Percentiles rank a stretch among this genome's conserved stretches.
Evolutionary conservation across 2,797 vertebrate genomes (phyloP).

Genomic region (Tolypeutes matacus): DNA sequence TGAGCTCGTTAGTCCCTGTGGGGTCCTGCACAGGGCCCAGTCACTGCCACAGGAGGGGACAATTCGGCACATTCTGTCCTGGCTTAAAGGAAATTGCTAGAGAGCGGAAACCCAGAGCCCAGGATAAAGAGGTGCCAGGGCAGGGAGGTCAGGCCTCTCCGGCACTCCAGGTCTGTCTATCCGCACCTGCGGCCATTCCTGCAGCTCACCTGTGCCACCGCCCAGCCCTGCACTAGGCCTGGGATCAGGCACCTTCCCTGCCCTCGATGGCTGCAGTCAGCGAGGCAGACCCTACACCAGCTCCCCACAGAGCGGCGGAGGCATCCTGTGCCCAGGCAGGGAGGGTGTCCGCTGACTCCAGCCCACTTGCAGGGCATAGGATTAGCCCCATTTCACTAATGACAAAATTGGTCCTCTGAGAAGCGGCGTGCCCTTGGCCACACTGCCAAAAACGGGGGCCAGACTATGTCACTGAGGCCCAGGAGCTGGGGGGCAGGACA

Average conservation of each 20-base stretch:
- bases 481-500: not conserved
- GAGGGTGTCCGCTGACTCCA: not conserved
- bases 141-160: not conserved
- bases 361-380: not conserved
- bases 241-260: rapidly evolving
- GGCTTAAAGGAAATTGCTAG: not conserved
- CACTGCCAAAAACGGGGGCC: not conserved
- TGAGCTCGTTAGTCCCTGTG: not conserved
- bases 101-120: not conserved
- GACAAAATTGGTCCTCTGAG: not conserved
- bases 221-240: not conserved
- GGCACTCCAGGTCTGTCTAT: rapidly evolving
- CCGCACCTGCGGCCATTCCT: not conserved
- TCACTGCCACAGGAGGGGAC: not conserved
- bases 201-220: rapidly evolving
- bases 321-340: rapidly evolving
- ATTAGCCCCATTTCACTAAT: not conserved
- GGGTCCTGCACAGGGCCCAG: not conserved
- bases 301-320: not conserved
- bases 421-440: not conserved
- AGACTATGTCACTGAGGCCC: too few relatives aligned
- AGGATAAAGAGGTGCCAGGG: not conserved
- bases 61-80: not conserved
- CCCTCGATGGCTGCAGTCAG: not conserved
- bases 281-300: not conserved